Conservation (phyloP, 1,140 invertebrate species). For the Cataglyphis hispanica region DNA sequence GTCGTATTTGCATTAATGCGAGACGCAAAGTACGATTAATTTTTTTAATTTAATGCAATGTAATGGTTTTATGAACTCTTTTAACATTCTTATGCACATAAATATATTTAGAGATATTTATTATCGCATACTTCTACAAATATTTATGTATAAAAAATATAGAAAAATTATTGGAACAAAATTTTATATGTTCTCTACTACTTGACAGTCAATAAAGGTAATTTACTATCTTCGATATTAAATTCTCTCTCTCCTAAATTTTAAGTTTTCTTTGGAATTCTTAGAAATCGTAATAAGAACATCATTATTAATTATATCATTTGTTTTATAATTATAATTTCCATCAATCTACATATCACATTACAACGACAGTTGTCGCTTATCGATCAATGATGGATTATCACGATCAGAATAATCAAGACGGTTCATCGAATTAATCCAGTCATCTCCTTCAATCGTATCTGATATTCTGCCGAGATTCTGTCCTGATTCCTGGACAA, state of each 20-base stretch:
- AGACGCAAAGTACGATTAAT: neutral
- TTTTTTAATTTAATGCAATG: neutral
- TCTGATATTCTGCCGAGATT: constrained; percentile 11
- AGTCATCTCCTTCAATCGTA: constrained; percentile 37
- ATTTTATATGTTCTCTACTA: neutral
- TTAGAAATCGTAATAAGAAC: neutral
- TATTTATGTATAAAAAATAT: neutral
- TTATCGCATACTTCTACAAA: neutral
- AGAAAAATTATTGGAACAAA: neutral
- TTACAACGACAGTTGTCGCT: neutral
- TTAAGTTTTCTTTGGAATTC: no score
- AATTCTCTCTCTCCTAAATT: neutral
- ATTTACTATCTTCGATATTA: neutral
- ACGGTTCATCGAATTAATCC: constrained; percentile 31
- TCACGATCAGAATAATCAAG: constrained; percentile 11
- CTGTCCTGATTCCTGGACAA: constrained; percentile 51
- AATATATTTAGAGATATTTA: neutral
- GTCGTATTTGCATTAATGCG: no score
- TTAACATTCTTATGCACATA: neutral
- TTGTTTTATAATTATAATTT: neutral
- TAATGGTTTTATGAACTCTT: neutral
- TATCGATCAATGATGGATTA: constrained; percentile 34
- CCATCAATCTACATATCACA: neutral
- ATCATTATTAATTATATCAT: neutral
- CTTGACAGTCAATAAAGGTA: neutral